These are phyloP conservation scores for Drosophila picticornis DNA, from an alignment of 2,888 invertebrate species.

Conservation along the genomic window DNA sequence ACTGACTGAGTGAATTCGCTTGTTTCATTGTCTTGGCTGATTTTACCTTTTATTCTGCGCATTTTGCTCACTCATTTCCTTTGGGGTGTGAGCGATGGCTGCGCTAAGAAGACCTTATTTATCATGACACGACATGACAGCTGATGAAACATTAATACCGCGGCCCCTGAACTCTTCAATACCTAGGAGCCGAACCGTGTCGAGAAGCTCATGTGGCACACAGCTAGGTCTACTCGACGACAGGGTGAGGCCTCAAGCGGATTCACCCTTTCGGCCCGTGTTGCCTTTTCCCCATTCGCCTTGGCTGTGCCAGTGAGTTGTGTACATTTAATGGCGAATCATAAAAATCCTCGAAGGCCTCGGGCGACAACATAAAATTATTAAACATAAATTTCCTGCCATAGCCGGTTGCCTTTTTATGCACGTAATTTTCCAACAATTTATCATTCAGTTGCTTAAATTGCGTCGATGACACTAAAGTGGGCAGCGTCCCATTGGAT, in stretches of 20 bases:
- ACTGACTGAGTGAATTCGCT: constrained; percentile 15
- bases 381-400: constrained; percentile 76
- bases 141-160: constrained; percentile 72
- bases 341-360: constrained; percentile 67
- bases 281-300: neutral
- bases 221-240: constrained; percentile 16
- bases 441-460: constrained; percentile 71
- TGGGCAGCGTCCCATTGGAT: constrained; percentile 54
- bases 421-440: constrained; percentile 78
- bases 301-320: constrained; percentile 14
- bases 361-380: constrained; percentile 73
- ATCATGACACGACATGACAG: constrained; percentile 67
- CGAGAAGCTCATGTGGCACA: constrained; percentile 8
- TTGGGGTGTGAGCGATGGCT: constrained; percentile 37
- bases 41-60: constrained; percentile 22
- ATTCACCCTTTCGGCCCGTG: constrained; percentile 11
- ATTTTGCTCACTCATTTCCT: constrained; percentile 74
- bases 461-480: constrained; percentile 76
- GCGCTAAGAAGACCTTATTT: constrained; percentile 73
- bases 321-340: constrained; percentile 58
- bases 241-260: constrained; percentile 9
- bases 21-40: constrained; percentile 2
- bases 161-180: constrained; percentile 35
- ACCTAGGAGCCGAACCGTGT: neutral
- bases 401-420: constrained; percentile 64